Evolutionary conservation across 2,797 vertebrate species (phyloP).

Genomic region (Sternarchorhynchus goeldii): DNA sequence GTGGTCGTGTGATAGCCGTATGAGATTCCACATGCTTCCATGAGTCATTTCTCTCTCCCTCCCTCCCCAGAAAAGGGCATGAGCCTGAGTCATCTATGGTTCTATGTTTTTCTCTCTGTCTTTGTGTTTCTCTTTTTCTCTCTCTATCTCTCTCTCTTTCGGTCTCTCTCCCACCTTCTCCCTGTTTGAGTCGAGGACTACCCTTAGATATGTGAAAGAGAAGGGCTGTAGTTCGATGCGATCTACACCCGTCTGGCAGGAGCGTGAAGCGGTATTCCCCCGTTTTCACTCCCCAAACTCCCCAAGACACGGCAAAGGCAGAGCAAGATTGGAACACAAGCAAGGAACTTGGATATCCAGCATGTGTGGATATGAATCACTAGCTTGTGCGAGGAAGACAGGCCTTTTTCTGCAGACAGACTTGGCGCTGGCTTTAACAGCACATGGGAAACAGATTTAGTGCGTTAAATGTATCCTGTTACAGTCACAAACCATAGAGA

Average conservation of each 20-base stretch:
- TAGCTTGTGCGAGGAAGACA: not conserved
- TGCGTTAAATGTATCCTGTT: slow-evolving; percentile 15
- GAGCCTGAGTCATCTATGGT: slow-evolving; percentile 64
- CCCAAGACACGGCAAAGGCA: slow-evolving; percentile 3
- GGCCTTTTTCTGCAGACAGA: not conserved
- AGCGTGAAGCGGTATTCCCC: slow-evolving; percentile 46
- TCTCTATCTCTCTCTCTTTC: slow-evolving; percentile 85
- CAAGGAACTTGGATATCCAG: slow-evolving; percentile 24
- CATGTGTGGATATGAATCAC: slow-evolving; percentile 43
- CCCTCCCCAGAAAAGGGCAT: slow-evolving; percentile 44
- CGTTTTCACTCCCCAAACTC: slow-evolving; percentile 38
- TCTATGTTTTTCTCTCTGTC: slow-evolving; percentile 55
- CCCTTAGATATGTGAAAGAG: slow-evolving; percentile 42
- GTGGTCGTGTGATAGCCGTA: slow-evolving; percentile 90
- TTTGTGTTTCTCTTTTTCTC: slow-evolving; percentile 57
- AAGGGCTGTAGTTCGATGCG: slow-evolving; percentile 2
- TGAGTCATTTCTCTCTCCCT: slow-evolving; percentile 80
- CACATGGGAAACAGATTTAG: slow-evolving; percentile 27
- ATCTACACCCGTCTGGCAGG: not conserved
- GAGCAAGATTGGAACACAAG: slow-evolving; percentile 7
- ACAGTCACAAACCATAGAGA: slow-evolving; percentile 3
- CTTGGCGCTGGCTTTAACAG: slow-evolving; percentile 13
- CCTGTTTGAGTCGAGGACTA: slow-evolving; percentile 37
- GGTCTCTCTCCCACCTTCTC: slow-evolving; percentile 59
- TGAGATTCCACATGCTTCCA: slow-evolving; percentile 88